Conservation (phyloP, 1,140 invertebrate genomes). For the Drosophila erecta region DNA sequence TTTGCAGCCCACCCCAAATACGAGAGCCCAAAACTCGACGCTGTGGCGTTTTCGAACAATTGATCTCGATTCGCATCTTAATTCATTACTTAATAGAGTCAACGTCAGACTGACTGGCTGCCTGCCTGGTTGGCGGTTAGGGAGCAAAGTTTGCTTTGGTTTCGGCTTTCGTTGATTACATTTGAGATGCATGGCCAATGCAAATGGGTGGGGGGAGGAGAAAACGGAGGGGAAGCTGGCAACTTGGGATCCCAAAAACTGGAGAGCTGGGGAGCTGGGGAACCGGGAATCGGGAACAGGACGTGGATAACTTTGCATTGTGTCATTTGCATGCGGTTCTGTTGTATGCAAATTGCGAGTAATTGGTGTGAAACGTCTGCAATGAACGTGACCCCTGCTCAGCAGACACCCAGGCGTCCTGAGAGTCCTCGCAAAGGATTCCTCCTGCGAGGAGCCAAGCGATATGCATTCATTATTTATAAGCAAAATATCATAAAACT, state of each 20-base stretch:
- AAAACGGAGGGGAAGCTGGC: neutral
- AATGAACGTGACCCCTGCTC: slow-evolving; percentile 60
- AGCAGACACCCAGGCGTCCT: slow-evolving; percentile 15
- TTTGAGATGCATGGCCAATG: slow-evolving; percentile 72
- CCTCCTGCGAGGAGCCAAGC: slow-evolving; percentile 10
- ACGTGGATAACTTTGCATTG: slow-evolving; percentile 62
- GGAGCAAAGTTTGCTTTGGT: slow-evolving; percentile 55
- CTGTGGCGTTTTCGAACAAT: slow-evolving; percentile 70
- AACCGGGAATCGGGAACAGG: slow-evolving; percentile 2
- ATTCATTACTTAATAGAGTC: slow-evolving; percentile 78
- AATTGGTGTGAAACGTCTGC: slow-evolving; percentile 80
- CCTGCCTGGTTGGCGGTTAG: slow-evolving; percentile 25
- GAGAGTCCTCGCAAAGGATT: neutral
- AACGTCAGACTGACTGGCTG: slow-evolving; percentile 14
- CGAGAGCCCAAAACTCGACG: slow-evolving; percentile 11
- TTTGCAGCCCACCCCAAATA: slow-evolving; percentile 11
- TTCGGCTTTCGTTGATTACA: slow-evolving; percentile 71
- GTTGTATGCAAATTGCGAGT: slow-evolving; percentile 79
- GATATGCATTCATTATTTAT: slow-evolving; percentile 71
- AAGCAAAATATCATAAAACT: slow-evolving; percentile 51
- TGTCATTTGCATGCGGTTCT: slow-evolving; percentile 78
- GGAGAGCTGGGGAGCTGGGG: neutral
- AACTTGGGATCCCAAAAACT: neutral
- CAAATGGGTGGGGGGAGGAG: slow-evolving; percentile 22
- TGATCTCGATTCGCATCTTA: slow-evolving; percentile 76